Percentiles rank a stretch among this genome's conserved stretches.
phyloP scores from a whole-genome alignment of 1,140 invertebrate genomes.

The Stegodyphus dumicola region DNA sequence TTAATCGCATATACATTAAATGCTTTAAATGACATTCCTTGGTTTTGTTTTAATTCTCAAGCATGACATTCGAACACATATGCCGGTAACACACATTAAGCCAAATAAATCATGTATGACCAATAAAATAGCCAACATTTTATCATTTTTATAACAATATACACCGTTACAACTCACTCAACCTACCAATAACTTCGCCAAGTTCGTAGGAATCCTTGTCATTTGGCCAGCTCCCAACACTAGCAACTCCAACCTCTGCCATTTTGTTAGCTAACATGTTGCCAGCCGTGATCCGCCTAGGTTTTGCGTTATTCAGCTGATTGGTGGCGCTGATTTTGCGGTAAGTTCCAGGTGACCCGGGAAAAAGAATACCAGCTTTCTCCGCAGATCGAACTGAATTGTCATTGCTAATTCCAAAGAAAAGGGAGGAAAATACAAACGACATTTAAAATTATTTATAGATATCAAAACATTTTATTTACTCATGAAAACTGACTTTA shows the following conservation, averaged over 20 bases:
- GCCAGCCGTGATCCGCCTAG: conserved; percentile 65
- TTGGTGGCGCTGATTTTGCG: conserved; percentile 74
- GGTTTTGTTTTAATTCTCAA: neutral
- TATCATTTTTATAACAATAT: no score
- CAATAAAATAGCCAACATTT: no score
- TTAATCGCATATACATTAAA: no score
- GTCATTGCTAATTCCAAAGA: conserved; percentile 10
- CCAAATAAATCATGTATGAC: neutral
- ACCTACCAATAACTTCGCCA: conserved; percentile 91
- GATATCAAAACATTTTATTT: no score
- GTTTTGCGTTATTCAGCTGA: conserved; percentile 64
- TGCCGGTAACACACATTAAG: neutral
- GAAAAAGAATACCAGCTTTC: conserved; percentile 79
- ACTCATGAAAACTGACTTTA: no score
- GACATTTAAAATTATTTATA: no score
- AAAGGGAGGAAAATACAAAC: no score
- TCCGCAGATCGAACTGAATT: conserved; percentile 75
- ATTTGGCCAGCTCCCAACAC: conserved; percentile 84
- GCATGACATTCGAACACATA: neutral
- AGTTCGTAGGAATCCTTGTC: conserved; percentile 94
- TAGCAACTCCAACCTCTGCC: conserved; percentile 49
- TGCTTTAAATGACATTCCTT: no score
- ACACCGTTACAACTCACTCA: neutral
- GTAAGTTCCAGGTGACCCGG: conserved; percentile 75
- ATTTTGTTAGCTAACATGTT: conserved; percentile 71